These are phyloP conservation scores for Hucho hucho DNA, from an alignment of 2,113 vertebrate species.

Conservation along the genomic window DNA sequence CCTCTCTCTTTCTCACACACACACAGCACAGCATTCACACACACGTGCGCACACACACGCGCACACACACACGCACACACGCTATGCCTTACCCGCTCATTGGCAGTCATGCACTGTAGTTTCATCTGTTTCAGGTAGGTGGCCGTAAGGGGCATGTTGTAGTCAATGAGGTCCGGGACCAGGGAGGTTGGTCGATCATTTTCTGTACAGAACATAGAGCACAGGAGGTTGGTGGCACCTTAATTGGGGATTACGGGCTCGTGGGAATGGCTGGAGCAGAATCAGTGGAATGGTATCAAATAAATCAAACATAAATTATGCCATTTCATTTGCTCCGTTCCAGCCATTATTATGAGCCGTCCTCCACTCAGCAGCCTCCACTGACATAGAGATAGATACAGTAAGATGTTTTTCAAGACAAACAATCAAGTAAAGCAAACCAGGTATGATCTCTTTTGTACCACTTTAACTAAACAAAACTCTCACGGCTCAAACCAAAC, in stretches of 20 bases:
- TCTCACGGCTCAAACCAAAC: no score
- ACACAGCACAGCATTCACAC: neutral
- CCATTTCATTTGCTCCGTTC: no score
- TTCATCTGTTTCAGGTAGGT: conserved; percentile 99
- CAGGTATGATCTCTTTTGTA: no score
- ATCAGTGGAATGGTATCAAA: no score
- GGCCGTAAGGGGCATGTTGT: conserved; percentile 98
- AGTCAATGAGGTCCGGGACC: conserved; percentile 95
- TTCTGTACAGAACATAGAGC: conserved; percentile 69
- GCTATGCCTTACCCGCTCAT: conserved; percentile 83
- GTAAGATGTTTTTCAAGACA: neutral
- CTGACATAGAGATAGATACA: neutral
- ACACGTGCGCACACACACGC: conserved; percentile 7
- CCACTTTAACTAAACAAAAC: no score
- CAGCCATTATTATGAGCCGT: no score
- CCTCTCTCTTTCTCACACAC: neutral
- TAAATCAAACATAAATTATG: no score
- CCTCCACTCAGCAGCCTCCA: no score
- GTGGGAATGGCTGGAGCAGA: no score
- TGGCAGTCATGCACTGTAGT: conserved; percentile 90
- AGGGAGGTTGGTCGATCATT: conserved; percentile 89
- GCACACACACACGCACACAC: neutral
- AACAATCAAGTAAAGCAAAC: no score
- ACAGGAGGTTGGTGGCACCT: no score
- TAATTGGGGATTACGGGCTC: no score